These are phyloP conservation scores for Rhinatrema bivittatum DNA, from an alignment of 2,797 vertebrate species.

Conservation along the genomic window DNA sequence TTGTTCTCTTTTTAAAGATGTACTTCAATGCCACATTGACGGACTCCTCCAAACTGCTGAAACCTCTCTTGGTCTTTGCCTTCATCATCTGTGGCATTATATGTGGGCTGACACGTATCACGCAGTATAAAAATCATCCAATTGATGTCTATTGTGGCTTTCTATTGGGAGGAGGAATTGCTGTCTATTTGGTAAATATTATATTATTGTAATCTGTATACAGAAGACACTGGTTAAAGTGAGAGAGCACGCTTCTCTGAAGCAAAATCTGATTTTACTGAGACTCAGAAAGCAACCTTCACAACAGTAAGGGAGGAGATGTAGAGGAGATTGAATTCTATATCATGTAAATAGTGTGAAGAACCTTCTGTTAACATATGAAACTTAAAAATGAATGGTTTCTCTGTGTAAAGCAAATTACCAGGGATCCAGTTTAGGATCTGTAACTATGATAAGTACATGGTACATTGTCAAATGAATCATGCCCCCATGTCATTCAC, in stretches of 20 bases:
- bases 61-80: conserved; percentile 91
- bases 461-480: too few relatives aligned
- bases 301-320: too few relatives aligned
- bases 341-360: too few relatives aligned
- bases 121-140: conserved; percentile 94
- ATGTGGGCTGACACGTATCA: conserved; percentile 92
- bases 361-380: too few relatives aligned
- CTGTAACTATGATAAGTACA: too few relatives aligned
- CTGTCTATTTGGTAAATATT: conserved; percentile 84
- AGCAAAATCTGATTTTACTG: conserved; percentile 14
- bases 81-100: conserved; percentile 93
- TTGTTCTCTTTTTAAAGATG: conserved; percentile 70
- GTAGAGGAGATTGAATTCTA: too few relatives aligned
- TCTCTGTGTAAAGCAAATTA: too few relatives aligned
- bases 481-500: too few relatives aligned
- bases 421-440: too few relatives aligned
- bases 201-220: neutral
- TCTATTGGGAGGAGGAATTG: conserved; percentile 87
- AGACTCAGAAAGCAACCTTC: too few relatives aligned
- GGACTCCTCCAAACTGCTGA: conserved; percentile 93
- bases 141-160: conserved; percentile 94
- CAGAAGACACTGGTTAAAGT: neutral
- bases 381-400: too few relatives aligned
- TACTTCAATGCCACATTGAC: conserved; percentile 96
- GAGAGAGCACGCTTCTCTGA: neutral